Base-by-base conservation (phyloP, 2,113 vertebrate species). In the Bostrychus sinensis region DNA sequence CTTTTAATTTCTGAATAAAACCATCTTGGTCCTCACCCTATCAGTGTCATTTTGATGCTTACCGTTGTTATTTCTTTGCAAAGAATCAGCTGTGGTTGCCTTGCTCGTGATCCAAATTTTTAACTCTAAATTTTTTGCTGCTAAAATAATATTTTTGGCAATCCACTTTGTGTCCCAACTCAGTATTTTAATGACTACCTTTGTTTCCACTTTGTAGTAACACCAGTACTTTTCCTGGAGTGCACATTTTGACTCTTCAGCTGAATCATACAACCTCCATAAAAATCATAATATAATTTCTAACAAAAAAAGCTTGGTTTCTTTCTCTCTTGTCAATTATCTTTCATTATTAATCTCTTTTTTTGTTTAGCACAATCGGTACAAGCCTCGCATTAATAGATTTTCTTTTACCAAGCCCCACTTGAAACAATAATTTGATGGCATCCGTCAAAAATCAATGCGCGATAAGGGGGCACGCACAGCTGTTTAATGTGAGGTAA, bases 401-500 rank as follows among this genome's bases (percentile, higher is more conserved):
- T 88, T 86, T 68, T 42, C 16, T 28, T 9, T 28, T 32, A 62
- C 82, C 78, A 84, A 83, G 1, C 82, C 84, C 85, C 77, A 86
- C 82, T 81, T 88, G 75, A 89, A 91, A 92, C 87, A 88, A 91
- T 85, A 72, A 89, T 89, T 87, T 84, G 93, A 94, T 77, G 93
- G 93, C 84, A 89, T 91, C 91, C 90, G 90, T 92, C 92, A 94
- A 91, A 87, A 95, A 98, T 98, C 96, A 94, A 98, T 96, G 77
- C 77, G 55, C 92, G 93, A 94, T 92, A 94, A 94, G 92, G 92
- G 92, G 93, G 92, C 92, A 87, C 89, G 87, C 92, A 92, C 93
- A 93, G 93, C 94, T 95, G 92, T 91, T 89, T 94, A 93, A 94
- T 94, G 93, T 91, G 71, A 94, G 94, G 95, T 97, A 96, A 98